Evolutionary conservation across 2,797 vertebrate genomes (phyloP).

Genomic region (Steatocranus sp.): DNA sequence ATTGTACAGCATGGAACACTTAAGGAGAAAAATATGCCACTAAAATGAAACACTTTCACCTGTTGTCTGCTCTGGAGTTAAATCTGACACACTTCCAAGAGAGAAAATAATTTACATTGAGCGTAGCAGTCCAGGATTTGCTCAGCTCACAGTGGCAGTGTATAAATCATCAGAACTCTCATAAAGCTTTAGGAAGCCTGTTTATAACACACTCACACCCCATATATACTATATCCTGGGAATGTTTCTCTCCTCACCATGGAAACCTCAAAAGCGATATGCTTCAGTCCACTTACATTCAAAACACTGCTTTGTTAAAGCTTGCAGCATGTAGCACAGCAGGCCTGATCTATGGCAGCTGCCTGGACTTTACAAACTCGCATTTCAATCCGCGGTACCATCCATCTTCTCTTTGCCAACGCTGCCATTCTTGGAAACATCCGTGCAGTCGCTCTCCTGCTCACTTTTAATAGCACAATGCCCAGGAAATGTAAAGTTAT

Average conservation of each 20-base stretch:
- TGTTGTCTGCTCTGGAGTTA: neutral
- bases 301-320: slow-evolving; percentile 28
- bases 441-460: neutral
- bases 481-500: neutral
- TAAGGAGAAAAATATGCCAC: neutral
- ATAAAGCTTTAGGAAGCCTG: slow-evolving; percentile 10
- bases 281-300: slow-evolving; percentile 34
- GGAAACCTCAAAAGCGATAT: slow-evolving; percentile 40
- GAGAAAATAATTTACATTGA: slow-evolving; percentile 46
- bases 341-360: slow-evolving; percentile 7
- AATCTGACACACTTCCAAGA: slow-evolving; percentile 31
- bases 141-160: slow-evolving; percentile 4
- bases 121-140: slow-evolving; percentile 31
- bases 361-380: slow-evolving; percentile 45
- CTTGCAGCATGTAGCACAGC: neutral
- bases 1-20: neutral
- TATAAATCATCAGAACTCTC: slow-evolving; percentile 46
- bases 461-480: slow-evolving; percentile 1
- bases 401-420: slow-evolving; percentile 24
- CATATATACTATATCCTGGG: slow-evolving; percentile 25
- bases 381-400: slow-evolving; percentile 31
- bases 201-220: slow-evolving; percentile 36
- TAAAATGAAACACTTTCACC: neutral
- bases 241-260: slow-evolving; percentile 54
- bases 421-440: slow-evolving; percentile 21